These are phyloP conservation scores for Leucozona laternaria DNA, from an alignment of 2,888 invertebrate species.

Conservation along the genomic window DNA sequence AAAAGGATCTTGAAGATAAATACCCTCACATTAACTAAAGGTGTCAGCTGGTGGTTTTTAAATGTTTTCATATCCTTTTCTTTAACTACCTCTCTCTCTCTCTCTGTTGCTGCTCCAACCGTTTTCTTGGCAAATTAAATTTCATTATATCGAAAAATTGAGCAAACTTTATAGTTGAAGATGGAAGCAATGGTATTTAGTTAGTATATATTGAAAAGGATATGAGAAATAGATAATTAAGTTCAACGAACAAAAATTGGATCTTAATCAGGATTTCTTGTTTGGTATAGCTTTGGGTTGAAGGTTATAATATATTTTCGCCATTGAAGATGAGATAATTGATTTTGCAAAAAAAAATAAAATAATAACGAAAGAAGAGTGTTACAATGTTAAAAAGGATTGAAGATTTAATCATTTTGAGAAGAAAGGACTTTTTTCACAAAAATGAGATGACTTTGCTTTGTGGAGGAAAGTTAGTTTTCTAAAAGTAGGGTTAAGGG, in stretches of 20 bases:
- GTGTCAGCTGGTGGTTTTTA: constrained; percentile 65
- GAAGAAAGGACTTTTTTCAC: neutral
- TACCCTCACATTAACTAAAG: constrained; percentile 59
- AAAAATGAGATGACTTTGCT: neutral
- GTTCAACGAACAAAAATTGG: constrained; percentile 23
- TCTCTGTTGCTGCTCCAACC: neutral
- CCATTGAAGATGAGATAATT: constrained; percentile 25
- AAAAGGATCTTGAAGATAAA: constrained; percentile 53
- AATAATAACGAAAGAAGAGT: neutral
- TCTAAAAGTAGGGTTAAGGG: neutral
- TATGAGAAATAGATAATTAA: constrained; percentile 10
- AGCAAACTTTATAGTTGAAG: neutral
- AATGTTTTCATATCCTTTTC: constrained; percentile 24
- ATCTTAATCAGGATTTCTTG: constrained; percentile 29
- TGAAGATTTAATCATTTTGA: constrained; percentile 10
- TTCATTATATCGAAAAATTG: constrained; percentile 41
- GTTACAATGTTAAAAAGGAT: neutral
- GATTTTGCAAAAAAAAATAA: constrained; percentile 12
- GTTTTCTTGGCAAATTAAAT: constrained; percentile 40
- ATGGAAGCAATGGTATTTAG: neutral
- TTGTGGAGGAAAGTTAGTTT: neutral
- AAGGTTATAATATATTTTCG: constrained; percentile 14
- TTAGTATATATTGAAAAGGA: neutral
- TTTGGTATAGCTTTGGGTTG: neutral
- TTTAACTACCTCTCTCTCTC: neutral